phyloP scores from a whole-genome alignment of 2,888 invertebrate species.

The Cheilosia variabilis region DNA sequence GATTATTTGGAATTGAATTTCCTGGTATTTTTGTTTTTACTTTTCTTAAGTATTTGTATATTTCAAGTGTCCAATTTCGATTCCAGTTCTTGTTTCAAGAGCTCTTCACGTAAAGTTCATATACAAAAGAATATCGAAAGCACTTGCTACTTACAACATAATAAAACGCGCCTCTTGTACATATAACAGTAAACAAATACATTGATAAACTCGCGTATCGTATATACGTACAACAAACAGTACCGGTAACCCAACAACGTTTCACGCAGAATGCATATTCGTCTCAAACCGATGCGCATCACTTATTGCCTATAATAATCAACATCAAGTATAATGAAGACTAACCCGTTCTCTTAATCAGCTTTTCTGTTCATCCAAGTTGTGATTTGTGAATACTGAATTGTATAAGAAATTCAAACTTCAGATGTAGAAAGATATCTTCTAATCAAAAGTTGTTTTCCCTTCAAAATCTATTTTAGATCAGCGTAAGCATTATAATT shows the following conservation, averaged over 20 bases:
- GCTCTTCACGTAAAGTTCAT: too few species aligned
- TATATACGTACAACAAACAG: neutral
- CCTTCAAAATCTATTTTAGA: neutral
- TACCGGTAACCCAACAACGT: slow-evolving; percentile 4
- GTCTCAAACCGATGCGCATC: slow-evolving; percentile 47
- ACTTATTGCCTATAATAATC: slow-evolving; percentile 1
- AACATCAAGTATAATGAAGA: slow-evolving; percentile 10
- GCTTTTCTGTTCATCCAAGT: neutral
- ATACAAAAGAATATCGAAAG: too few species aligned
- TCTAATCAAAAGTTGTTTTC: neutral
- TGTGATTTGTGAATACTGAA: neutral
- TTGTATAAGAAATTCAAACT: neutral
- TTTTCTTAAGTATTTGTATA: too few species aligned
- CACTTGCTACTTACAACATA: neutral
- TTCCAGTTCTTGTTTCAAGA: too few species aligned
- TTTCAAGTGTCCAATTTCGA: too few species aligned
- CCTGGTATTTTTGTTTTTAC: too few species aligned
- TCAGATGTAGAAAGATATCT: neutral
- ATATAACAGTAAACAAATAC: neutral
- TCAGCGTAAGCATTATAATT: slow-evolving; percentile 6
- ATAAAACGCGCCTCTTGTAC: neutral
- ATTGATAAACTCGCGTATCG: neutral
- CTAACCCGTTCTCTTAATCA: slow-evolving; percentile 20
- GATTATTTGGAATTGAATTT: too few species aligned
- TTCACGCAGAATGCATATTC: slow-evolving; percentile 28